Conservation (phyloP, 2,797 vertebrate genomes). For the Megalops cyprinoides region DNA sequence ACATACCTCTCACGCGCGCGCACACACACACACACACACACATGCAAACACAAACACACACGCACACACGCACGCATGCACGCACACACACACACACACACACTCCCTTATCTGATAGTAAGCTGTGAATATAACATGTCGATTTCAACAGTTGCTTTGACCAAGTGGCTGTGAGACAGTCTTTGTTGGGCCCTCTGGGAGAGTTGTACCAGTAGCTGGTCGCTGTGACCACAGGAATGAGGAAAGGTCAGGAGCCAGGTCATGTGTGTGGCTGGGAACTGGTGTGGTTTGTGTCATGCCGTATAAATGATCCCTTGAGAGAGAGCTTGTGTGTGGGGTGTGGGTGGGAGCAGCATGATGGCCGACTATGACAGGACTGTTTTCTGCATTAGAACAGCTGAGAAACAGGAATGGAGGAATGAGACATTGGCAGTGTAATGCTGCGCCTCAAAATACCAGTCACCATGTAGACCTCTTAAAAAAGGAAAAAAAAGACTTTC, state of each 20-base stretch:
- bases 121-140: neutral
- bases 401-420: neutral
- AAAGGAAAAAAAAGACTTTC: no score
- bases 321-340: neutral
- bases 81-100: neutral
- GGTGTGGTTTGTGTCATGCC: constrained; percentile 51
- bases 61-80: neutral
- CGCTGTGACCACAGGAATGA: constrained; percentile 46
- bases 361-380: constrained; percentile 15
- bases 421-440: neutral
- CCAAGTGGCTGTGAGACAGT: neutral
- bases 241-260: constrained; percentile 45
- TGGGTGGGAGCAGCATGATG: no score
- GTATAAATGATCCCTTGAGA: constrained; percentile 46
- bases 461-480: neutral
- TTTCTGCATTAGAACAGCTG: neutral
- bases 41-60: neutral
- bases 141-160: neutral
- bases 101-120: neutral
- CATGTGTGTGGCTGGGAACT: constrained; percentile 53
- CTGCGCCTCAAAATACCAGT: neutral
- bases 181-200: neutral
- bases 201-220: neutral
- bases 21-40: neutral
- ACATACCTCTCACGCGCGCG: neutral